phyloP scores from a whole-genome alignment of 2,113 vertebrate genomes.

The Phrynosoma platyrhinos region DNA sequence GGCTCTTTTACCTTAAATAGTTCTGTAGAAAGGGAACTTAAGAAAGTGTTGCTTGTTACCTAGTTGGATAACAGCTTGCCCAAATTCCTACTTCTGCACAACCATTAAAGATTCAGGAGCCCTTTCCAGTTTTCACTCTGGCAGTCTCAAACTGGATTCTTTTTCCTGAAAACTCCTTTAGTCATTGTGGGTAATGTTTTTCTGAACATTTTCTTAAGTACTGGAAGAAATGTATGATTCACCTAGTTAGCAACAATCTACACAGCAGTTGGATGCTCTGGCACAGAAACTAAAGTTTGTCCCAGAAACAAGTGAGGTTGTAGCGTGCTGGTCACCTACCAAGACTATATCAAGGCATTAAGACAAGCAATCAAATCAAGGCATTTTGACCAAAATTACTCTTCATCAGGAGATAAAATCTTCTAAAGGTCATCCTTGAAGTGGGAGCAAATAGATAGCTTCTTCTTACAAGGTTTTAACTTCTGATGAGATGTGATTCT shows the following conservation, averaged over 20 bases:
- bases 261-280: neutral
- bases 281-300: neutral
- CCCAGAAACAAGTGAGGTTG: neutral
- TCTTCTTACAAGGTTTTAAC: neutral
- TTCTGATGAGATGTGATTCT: conserved; percentile 7
- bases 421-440: neutral
- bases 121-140: too few species aligned
- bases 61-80: too few species aligned
- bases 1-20: too few species aligned
- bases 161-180: too few species aligned
- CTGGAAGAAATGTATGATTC: neutral
- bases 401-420: conserved; percentile 1
- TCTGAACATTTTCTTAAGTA: too few species aligned
- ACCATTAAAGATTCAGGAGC: too few species aligned
- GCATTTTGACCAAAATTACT: neutral
- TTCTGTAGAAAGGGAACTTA: too few species aligned
- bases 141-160: too few species aligned
- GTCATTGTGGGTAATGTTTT: too few species aligned
- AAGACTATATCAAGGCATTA: neutral
- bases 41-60: too few species aligned
- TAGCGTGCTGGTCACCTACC: neutral
- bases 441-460: neutral
- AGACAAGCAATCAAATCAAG: neutral
- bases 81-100: too few species aligned
- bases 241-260: neutral